Evolutionary conservation across 1,140 invertebrate species (phyloP).

Genomic region (Apis dorsata): DNA sequence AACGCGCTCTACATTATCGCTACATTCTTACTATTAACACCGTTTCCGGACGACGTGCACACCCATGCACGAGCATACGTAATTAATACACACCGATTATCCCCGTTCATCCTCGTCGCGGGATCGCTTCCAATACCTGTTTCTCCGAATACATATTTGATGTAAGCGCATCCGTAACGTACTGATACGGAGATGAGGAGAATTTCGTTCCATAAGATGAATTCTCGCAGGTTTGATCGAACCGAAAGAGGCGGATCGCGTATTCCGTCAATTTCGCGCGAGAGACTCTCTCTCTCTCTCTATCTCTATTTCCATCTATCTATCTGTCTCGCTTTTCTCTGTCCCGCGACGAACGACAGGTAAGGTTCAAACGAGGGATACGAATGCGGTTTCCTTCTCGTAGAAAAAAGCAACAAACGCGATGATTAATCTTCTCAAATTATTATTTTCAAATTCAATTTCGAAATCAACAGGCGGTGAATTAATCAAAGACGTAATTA

Average conservation of each 20-base stretch:
- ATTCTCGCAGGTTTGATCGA: neutral
- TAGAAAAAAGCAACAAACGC: no score
- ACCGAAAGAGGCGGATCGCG: slow-evolving; percentile 46
- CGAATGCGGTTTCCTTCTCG: slow-evolving; percentile 14
- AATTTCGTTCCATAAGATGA: neutral
- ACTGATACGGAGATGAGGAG: neutral
- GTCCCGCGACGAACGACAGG: slow-evolving; percentile 18
- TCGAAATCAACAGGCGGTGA: no score
- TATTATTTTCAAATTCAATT: no score
- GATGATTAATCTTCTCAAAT: no score
- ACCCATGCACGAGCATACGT: no score
- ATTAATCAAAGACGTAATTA: no score
- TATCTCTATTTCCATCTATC: neutral
- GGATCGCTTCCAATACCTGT: neutral
- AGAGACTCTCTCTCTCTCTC: neutral
- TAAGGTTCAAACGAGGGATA: slow-evolving; percentile 41
- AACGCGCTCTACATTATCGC: neutral
- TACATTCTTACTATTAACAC: slow-evolving; percentile 3
- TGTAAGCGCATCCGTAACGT: no score
- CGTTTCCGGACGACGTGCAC: neutral
- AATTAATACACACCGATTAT: neutral
- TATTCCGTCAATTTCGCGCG: slow-evolving; percentile 55
- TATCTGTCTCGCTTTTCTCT: neutral
- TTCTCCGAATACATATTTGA: neutral
- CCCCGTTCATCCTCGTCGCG: neutral